phyloP scores from a whole-genome alignment of 2,888 invertebrate genomes.

The Andrena bucephala region DNA sequence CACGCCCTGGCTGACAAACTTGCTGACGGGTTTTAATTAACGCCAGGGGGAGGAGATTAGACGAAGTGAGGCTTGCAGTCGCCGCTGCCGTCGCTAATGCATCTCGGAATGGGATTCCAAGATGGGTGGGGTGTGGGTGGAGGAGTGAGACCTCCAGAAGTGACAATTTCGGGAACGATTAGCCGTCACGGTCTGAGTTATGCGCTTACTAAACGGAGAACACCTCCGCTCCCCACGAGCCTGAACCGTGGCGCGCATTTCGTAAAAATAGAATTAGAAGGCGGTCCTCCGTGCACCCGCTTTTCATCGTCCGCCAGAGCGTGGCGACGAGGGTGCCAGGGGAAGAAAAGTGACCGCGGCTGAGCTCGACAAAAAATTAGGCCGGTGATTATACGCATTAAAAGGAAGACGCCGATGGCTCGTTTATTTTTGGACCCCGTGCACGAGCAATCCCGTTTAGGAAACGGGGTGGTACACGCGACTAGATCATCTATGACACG shows the following conservation, averaged over 20 bases:
- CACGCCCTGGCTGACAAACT: conserved; percentile 70
- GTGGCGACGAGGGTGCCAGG: conserved; percentile 29
- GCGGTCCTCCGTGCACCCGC: conserved; percentile 32
- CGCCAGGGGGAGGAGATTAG: conserved; percentile 74
- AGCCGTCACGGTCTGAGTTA: conserved; percentile 84
- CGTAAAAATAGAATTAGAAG: conserved; percentile 80
- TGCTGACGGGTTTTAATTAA: conserved; percentile 80
- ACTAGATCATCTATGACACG: neutral
- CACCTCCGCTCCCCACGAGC: conserved; percentile 75
- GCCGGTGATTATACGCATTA: conserved; percentile 67
- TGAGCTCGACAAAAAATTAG: conserved; percentile 51
- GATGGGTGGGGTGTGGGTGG: conserved; percentile 47
- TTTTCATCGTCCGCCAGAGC: conserved; percentile 51
- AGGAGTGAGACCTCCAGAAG: conserved; percentile 79
- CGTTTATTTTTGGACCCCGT: conserved; percentile 54
- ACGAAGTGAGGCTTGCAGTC: conserved; percentile 65
- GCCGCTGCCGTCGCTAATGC: conserved; percentile 78
- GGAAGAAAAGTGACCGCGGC: conserved; percentile 63
- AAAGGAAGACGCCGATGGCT: conserved; percentile 46
- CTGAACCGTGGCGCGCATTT: conserved; percentile 77
- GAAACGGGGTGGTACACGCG: neutral
- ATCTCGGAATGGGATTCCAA: conserved; percentile 75
- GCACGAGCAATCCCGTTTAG: conserved; percentile 35
- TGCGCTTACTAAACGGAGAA: conserved; percentile 82
- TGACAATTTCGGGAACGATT: conserved; percentile 84